Base-by-base conservation (phyloP, 2,888 invertebrate genomes). In the Druceiella hillmani region DNA sequence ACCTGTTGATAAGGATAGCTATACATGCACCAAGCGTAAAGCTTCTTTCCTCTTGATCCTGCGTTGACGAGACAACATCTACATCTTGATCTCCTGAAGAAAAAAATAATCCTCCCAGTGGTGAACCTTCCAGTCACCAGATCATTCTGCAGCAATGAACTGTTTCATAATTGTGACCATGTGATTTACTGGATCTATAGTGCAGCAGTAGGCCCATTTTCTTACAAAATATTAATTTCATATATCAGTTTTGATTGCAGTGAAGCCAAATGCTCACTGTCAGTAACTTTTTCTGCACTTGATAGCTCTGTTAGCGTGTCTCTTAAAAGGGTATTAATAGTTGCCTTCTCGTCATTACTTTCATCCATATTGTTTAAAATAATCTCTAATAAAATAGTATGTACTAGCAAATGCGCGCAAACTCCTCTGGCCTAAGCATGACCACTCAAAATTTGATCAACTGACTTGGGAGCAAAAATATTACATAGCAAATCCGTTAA, bases 61-160 rank as follows among this genome's bases (percentile, higher is more conserved):
- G n/a, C n/a, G n/a, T n/a, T n/a, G n/a, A n/a, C n/a, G n/a, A n/a
- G n/a, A n/a, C n/a, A n/a, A n/a, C n/a, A n/a, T n/a, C n/a, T n/a
- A n/a, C n/a, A n/a, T n/a, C n/a, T n/a, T n/a, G n/a, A n/a, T n/a
- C n/a, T n/a, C n/a, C n/a, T n/a, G n/a, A n/a, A n/a, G n/a, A n/a
- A n/a, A n/a, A n/a, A n/a, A n/a, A n/a, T n/a, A n/a, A n/a, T n/a
- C n/a, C n/a, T n/a, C n/a, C n/a, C n/a, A n/a, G n/a, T n/a, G 10
- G 17, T 36, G 36, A n/a, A 33, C 16, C 15, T 33, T 10, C 36
- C 36, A 36, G 33, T 36, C 14, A 35, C 36, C 36, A 10, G 10
- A 33, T 3, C 36, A 33, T 7, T 36, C 36, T 4, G 37, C 36
- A 13, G 25, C 26, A 31, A 35, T 35, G 4, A 35, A 35, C 13